Percentiles rank a stretch among this genome's conserved stretches.
phyloP scores from a whole-genome alignment of 2,797 vertebrate species.

The Fundulus diaphanus region DNA sequence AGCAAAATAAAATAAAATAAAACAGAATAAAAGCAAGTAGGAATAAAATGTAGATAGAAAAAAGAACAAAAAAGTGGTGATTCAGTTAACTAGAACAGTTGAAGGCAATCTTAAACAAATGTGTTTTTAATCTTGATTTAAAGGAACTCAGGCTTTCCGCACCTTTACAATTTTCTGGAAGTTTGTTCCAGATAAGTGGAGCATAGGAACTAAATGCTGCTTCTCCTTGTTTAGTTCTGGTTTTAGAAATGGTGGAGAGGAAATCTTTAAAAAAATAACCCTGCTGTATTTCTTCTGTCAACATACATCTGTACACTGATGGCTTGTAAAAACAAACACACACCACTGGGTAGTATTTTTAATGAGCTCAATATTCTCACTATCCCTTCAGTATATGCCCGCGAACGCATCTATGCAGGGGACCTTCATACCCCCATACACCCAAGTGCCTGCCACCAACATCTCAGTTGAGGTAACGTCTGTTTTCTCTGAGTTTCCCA shows the following conservation, averaged over 20 bases:
- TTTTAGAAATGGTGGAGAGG: background rate
- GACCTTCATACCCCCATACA: slow-evolving; percentile 90
- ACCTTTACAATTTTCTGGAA: too few relatives aligned
- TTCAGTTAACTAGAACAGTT: too few relatives aligned
- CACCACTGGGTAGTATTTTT: background rate
- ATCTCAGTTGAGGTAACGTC: slow-evolving; percentile 88
- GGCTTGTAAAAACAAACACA: background rate
- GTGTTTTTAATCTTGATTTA: too few relatives aligned
- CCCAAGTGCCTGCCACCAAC: slow-evolving; percentile 88
- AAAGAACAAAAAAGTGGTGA: too few relatives aligned
- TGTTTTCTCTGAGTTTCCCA: background rate
- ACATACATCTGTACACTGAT: background rate
- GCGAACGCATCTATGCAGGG: slow-evolving; percentile 89
- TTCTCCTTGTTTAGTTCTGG: too few relatives aligned
- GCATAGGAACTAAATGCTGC: too few relatives aligned
- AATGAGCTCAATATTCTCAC: background rate
- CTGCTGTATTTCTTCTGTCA: background rate
- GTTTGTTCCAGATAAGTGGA: too few relatives aligned
- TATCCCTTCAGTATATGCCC: slow-evolving; percentile 85
- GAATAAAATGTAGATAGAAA: too few relatives aligned
- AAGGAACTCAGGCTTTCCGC: too few relatives aligned
- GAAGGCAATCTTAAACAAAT: too few relatives aligned
- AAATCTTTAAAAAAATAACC: background rate
- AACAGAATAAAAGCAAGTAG: too few relatives aligned
- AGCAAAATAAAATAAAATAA: too few relatives aligned